Percentiles rank a stretch among this genome's conserved stretches.
Evolutionary conservation across 2,888 invertebrate species (phyloP).

Genomic region (Diarsia dahlii): DNA sequence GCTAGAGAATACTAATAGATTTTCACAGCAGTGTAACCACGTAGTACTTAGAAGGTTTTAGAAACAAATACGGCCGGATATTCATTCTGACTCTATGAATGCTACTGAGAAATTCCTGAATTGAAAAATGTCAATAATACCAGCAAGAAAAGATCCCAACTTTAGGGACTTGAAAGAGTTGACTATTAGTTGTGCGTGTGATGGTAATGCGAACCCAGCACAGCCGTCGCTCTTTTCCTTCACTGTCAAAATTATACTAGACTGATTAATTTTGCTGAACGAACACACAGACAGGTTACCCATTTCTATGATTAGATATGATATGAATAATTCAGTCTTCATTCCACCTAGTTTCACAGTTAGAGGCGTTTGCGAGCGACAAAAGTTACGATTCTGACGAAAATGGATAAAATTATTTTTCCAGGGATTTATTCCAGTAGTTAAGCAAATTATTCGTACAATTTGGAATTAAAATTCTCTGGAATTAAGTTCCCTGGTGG

Average conservation of each 20-base stretch:
- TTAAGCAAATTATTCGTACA: slow-evolving; percentile 54
- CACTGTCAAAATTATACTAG: neutral
- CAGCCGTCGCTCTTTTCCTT: neutral
- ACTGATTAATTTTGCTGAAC: slow-evolving; percentile 1
- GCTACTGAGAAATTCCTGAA: too few relatives aligned
- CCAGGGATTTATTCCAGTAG: slow-evolving; percentile 57
- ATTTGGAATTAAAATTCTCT: slow-evolving; percentile 60
- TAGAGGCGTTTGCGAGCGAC: slow-evolving; percentile 38
- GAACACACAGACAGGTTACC: slow-evolving; percentile 63
- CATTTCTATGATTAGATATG: slow-evolving; percentile 58
- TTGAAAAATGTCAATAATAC: too few relatives aligned
- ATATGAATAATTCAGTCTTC: slow-evolving; percentile 75
- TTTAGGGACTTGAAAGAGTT: too few relatives aligned
- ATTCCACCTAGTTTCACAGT: slow-evolving; percentile 71
- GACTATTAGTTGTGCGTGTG: too few relatives aligned
- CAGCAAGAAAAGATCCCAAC: too few relatives aligned
- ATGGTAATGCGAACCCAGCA: too few relatives aligned
- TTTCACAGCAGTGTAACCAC: too few relatives aligned
- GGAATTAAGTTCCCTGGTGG: slow-evolving; percentile 25
- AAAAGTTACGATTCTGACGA: slow-evolving; percentile 61
- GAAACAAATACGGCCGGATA: too few relatives aligned
- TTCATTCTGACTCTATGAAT: too few relatives aligned
- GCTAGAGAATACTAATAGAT: too few relatives aligned
- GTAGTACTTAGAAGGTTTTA: too few relatives aligned
- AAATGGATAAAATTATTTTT: slow-evolving; percentile 67